Base-by-base conservation (phyloP, 2,113 vertebrate species). In the Tachysurus vachellii region DNA sequence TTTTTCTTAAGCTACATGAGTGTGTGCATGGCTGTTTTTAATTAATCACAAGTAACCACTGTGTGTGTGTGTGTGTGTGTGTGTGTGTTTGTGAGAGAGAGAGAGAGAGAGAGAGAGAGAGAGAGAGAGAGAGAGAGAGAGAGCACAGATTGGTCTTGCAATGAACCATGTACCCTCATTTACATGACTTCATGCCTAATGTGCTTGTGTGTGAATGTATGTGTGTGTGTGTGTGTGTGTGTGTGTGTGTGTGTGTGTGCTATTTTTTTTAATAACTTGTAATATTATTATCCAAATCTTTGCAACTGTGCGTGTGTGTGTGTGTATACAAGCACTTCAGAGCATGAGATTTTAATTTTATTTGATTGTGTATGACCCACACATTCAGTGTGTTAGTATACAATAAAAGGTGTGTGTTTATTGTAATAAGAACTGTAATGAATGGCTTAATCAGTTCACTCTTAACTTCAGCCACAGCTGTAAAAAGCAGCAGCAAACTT, bases 381-480 rank as follows among this genome's bases (percentile, higher is more conserved):
- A 86, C 87, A 73, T 84, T 89, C 91, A 93, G 88, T 93, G 91
- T 93, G 90, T 94, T 94, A 93, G 94, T 93, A 90, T 91, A 91
- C 92, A 88, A 93, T 93, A 89, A 90, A 92, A 90, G 90, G 77
- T 91, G 91, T 90, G 89, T 93, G 91, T 92, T 94, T 95, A 91
- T 94, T 95, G 92, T 92, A 93, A 94, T 93, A 91, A 92, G 90
- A 76, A 66, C 90, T 85, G 88, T 94, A 95, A 95, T 94, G 93
- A 94, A 94, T 94, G 90, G 90, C 88, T 90, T 92, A 89, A 94
- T 92, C 92, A 92, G 92, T 92, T 93, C 90, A 85, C 83, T 61
- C 61, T 81, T 87, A 75, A 75, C 59, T 75, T 80, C 66, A 77
- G 36, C 61, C 86, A 47, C 79, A 85, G 84, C 75, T 62, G 50